Evolutionary conservation across 2,113 vertebrate genomes (phyloP), one percentile per base, ranked within the genome.

Genomic region (Hassar affinis): DNA sequence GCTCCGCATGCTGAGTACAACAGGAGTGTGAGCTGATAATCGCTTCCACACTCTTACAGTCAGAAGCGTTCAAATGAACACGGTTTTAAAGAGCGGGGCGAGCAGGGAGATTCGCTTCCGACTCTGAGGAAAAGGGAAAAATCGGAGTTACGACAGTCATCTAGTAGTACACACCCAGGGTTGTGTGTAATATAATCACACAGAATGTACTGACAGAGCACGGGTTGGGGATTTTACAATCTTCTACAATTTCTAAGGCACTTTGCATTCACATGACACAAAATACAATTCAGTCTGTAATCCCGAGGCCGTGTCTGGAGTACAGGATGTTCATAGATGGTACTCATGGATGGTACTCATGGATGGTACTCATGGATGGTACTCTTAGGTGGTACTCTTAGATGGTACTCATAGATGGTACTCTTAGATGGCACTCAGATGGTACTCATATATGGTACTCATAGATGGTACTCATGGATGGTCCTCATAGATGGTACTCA

Each of bases 1-100:
- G 83, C 88, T 84, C 78, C 76, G 78, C 84, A 84, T 80, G 59
- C 64, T 30, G 49, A 84, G 74, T 45, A 38, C n/a, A 61, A 61
- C 61, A 75, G 47, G 59, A 57, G 81, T 42, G 75, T 45, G 79
- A 82, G 77, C 54, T 61, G 82, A 87, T 85, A 54, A 66, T 75
- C 51, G 77, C 86, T 84, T 80, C 22, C 75, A 47, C 81, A 77
- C 59, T 47, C 57, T 62, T 59, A 42, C 8, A 11, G 11, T 49
- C 47, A 0, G 61, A 64, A 64, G 27, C 11, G 25, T 61, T 61
- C 9, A 61, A n/a, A 59, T 11, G 22, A 25, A 1, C 51, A 52
- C 2, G 6, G 51, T 15, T 52, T 52, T 12, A 3, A 45, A n/a
- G n/a, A n/a, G n/a, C n/a, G n/a, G n/a, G n/a, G 45, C 15, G 15